These are phyloP conservation scores for Strongylocentrotus purpuratus DNA, from an alignment of 35 echinoderm and acorn worm genomes.

Conservation along the genomic window DNA sequence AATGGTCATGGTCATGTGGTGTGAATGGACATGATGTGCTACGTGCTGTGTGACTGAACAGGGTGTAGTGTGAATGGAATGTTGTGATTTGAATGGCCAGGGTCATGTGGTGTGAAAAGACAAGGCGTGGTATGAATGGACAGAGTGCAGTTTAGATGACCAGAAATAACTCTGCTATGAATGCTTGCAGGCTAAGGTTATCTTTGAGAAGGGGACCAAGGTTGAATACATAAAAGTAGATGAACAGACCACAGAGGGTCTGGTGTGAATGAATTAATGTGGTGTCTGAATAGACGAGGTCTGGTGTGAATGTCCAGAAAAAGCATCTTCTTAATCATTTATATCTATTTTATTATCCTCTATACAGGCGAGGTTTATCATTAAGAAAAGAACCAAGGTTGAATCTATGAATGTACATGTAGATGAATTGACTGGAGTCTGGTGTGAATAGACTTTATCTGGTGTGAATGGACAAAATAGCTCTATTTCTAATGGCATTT, in stretches of 20 bases:
- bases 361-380: slow-evolving; percentile 87
- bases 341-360: background rate
- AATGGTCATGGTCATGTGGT: too few relatives aligned
- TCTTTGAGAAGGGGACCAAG: slow-evolving; percentile 93
- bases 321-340: background rate
- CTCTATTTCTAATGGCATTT: background rate
- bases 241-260: slow-evolving; percentile 36
- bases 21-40: too few relatives aligned
- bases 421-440: slow-evolving; percentile 66
- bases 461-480: too few relatives aligned
- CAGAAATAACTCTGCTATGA: too few relatives aligned
- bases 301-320: too few relatives aligned
- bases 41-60: too few relatives aligned
- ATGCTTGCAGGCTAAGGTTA: too few relatives aligned
- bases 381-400: slow-evolving; percentile 88
- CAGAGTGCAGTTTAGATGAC: too few relatives aligned
- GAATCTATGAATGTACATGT: slow-evolving; percentile 72
- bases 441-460: background rate
- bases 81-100: too few relatives aligned
- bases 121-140: too few relatives aligned
- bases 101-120: too few relatives aligned
- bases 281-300: background rate
- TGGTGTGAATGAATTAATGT: background rate
- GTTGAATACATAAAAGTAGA: slow-evolving; percentile 72
- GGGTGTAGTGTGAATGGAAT: too few relatives aligned